These are phyloP conservation scores for Drosophila atroscutellata DNA, from an alignment of 2,888 invertebrate genomes.

Conservation along the genomic window DNA sequence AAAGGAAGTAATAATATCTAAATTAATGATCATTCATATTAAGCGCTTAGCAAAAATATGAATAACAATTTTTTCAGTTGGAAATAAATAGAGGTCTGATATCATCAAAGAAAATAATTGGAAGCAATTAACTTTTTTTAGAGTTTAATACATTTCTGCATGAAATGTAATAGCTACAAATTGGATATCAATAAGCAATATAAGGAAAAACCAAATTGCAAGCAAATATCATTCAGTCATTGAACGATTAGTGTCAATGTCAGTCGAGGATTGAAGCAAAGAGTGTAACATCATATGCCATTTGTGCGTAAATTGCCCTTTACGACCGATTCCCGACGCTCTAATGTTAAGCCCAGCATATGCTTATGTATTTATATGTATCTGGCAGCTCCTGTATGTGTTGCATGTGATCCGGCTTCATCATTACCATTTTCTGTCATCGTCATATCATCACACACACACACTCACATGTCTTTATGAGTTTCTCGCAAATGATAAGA, in stretches of 20 bases:
- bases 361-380: constrained; percentile 37
- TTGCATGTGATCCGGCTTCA: constrained; percentile 51
- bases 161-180: constrained; percentile 22
- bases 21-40: not conserved
- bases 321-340: constrained; percentile 39
- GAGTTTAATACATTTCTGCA: not conserved
- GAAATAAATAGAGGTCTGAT: not conserved
- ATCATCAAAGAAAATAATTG: not conserved
- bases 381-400: not conserved
- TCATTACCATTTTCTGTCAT: constrained; percentile 74
- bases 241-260: constrained; percentile 20
- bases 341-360: constrained; percentile 62
- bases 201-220: constrained; percentile 8
- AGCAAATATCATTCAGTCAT: constrained; percentile 19
- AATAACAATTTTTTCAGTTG: not conserved
- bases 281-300: constrained; percentile 1
- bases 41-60: not conserved
- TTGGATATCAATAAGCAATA: constrained; percentile 12
- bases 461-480: constrained; percentile 63
- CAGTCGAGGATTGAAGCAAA: constrained; percentile 21
- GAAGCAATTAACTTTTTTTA: not conserved
- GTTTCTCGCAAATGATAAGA: constrained; percentile 74
- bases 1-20: constrained; percentile 1
- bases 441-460: constrained; percentile 46
- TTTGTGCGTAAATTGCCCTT: constrained; percentile 44